Percentiles rank a stretch among this genome's conserved stretches.
Evolutionary conservation across 2,113 vertebrate species (phyloP).

Genomic region (Gallinago undulata): DNA sequence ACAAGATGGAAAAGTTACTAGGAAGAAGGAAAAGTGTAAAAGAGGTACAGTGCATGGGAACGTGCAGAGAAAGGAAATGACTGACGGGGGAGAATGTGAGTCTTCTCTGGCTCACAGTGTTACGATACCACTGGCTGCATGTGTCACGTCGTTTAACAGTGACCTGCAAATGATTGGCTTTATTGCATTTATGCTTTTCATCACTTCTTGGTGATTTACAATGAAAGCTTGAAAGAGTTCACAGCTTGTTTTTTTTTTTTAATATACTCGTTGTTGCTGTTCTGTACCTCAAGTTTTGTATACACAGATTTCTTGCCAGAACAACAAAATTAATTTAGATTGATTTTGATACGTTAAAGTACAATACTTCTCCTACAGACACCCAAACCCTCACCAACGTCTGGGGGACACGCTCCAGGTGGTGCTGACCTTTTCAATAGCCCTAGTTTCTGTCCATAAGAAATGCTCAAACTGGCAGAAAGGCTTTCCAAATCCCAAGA

Average conservation of each 20-base stretch:
- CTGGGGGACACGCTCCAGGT: neutral
- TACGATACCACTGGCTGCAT: neutral
- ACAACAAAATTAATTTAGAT: neutral
- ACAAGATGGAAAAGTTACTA: neutral
- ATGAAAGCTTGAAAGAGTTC: neutral
- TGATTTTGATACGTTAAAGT: neutral
- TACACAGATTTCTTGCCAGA: neutral
- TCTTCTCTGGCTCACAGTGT: neutral
- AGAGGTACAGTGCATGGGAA: neutral
- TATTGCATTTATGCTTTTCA: conserved; percentile 26
- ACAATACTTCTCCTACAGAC: neutral
- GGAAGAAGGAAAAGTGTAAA: neutral
- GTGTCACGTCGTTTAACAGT: neutral
- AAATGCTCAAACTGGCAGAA: neutral
- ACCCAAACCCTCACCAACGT: neutral
- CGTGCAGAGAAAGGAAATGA: neutral
- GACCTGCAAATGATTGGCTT: conserved; percentile 39
- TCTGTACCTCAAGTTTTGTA: neutral
- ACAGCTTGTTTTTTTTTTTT: neutral
- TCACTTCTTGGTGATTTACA: neutral
- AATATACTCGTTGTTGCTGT: neutral
- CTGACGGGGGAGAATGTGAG: neutral
- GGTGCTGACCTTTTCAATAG: neutral
- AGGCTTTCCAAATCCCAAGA: neutral
- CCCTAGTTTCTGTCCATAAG: neutral